Evolutionary conservation across 2,888 invertebrate species (phyloP).

Genomic region (Eumerus sabulonum): DNA sequence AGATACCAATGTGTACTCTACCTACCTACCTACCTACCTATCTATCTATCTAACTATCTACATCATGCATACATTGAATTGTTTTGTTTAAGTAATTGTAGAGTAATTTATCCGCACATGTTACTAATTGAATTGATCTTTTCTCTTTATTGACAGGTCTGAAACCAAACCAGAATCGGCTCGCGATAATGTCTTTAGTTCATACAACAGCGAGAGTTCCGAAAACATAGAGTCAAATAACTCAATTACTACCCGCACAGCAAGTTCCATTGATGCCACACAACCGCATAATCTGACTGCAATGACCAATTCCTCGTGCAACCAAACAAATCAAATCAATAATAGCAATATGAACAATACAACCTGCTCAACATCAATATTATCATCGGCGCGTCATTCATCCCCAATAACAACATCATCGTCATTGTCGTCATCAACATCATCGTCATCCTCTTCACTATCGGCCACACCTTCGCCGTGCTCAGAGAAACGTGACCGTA

Average conservation of each 20-base stretch:
- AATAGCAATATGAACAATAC: constrained; percentile 5
- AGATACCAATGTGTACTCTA: too few species aligned
- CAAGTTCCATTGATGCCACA: constrained; percentile 56
- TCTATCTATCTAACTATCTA: too few species aligned
- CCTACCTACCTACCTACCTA: too few species aligned
- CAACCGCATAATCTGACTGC: constrained; percentile 64
- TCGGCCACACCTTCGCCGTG: constrained; percentile 31
- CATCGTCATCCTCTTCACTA: constrained; percentile 29
- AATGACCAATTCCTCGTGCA: constrained; percentile 57
- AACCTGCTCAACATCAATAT: constrained; percentile 32
- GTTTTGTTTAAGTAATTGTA: constrained; percentile 25
- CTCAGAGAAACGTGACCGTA: constrained; percentile 70
- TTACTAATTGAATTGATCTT: not conserved
- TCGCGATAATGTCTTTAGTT: constrained; percentile 77
- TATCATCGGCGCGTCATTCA: constrained; percentile 33
- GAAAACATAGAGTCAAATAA: constrained; percentile 64
- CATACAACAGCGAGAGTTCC: constrained; percentile 73
- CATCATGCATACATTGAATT: constrained; percentile 1
- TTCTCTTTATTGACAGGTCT: constrained; percentile 72
- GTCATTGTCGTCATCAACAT: constrained; percentile 1
- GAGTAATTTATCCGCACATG: constrained; percentile 15
- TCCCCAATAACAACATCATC: not conserved
- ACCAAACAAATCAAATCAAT: constrained; percentile 50
- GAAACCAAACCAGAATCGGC: constrained; percentile 75
- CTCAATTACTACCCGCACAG: constrained; percentile 25